Base-by-base conservation (phyloP, 2,113 vertebrate species). In the Circaetus gallicus region DNA sequence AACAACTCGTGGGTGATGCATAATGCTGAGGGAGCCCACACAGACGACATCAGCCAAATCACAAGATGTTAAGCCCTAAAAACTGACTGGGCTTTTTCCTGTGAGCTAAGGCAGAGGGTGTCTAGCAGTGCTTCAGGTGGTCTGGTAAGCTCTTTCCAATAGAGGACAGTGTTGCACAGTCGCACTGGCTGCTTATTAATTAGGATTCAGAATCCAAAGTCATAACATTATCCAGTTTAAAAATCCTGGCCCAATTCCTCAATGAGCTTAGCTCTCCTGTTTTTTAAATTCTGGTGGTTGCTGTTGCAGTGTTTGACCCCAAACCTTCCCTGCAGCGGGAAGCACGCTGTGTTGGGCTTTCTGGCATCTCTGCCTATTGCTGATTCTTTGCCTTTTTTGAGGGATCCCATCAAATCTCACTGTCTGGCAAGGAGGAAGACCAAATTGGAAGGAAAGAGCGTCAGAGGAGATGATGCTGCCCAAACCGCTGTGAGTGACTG, bases 91-190 rank as follows among this genome's bases (percentile, higher is more conserved):
- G 32, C 5, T 83, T 66, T 53, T 58, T 49, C 45, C 50, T 34
- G 0, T 1, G 10, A 74, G 42, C 65, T 21, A 13, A 69, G 43
- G 70, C 52, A 69, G 69, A 62, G 77, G 86, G 42, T n/a, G 40
- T 20, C 62, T 79, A 11, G n/a, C 62, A 62, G 71, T 42, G 74
- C 42, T 91, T 56, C 29, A 36, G 43, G 84, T 87, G 91, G 81
- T n/a, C 86, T 90, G 81, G 32, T 93, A 21, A 80, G 66, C 63
- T 77, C 9, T 77, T 91, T 96, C 95, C 96, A 94, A 95, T 20
- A 97, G 96, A 95, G 95, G 94, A 95, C 96, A 95, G 84, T 88
- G 78, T 97, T 97, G 81, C 53, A 89, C 80, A 96, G 86, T 56
- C 89, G 53, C 89, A 42, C n/a, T 38, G 70, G 18, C 94, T 93